Evolutionary conservation across 1,140 invertebrate genomes (phyloP).

Genomic region (Nymphalis io): DNA sequence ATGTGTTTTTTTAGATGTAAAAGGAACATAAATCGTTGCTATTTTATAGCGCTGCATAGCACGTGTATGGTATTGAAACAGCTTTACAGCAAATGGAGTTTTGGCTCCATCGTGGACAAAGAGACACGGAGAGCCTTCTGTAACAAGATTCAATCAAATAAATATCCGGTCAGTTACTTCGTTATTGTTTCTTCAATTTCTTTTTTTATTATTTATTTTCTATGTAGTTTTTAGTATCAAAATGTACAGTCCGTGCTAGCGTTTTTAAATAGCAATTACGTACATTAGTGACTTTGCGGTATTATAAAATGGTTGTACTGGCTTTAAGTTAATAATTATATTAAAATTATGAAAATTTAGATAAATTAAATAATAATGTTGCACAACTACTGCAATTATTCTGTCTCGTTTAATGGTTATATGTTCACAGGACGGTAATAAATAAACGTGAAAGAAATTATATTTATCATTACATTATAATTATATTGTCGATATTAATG

Average conservation of each 20-base stretch:
- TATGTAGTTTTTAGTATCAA: background rate
- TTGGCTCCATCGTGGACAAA: background rate
- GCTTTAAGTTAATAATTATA: background rate
- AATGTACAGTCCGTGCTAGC: background rate
- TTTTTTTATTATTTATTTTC: conserved; percentile 19
- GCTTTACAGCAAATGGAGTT: conserved; percentile 13
- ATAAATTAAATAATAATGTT: background rate
- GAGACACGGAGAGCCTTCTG: conserved; percentile 23
- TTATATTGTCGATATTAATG: too few species aligned
- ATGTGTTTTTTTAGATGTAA: too few species aligned
- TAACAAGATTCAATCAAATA: conserved; percentile 44
- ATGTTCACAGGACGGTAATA: too few species aligned
- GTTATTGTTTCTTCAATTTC: conserved; percentile 35
- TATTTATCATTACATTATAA: too few species aligned
- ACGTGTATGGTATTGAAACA: background rate
- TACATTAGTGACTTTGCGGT: background rate
- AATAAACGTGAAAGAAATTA: too few species aligned
- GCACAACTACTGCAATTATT: too few species aligned
- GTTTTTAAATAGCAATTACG: background rate
- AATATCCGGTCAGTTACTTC: conserved; percentile 38
- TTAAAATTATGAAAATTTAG: background rate
- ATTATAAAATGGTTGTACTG: background rate
- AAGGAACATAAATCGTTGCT: too few species aligned
- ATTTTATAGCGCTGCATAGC: background rate
- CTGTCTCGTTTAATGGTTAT: too few species aligned